Evolutionary conservation across 2,797 vertebrate genomes (phyloP).

Genomic region (Sebastes iracundus): DNA sequence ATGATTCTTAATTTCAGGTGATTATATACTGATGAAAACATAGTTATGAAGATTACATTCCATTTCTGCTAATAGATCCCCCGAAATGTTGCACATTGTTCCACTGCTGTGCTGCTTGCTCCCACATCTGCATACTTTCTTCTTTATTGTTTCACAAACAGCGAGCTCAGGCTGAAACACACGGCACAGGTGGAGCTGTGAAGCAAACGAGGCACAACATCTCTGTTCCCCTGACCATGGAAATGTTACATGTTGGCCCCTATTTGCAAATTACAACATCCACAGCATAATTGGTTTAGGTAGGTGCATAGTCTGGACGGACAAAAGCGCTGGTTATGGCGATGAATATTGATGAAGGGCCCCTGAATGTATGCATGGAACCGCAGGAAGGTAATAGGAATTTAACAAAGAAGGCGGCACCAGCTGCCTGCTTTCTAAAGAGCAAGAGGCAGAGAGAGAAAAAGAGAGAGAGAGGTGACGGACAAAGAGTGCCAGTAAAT

Average conservation of each 20-base stretch:
- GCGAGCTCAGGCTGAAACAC: not conserved
- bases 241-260: not conserved
- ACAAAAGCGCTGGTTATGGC: not conserved
- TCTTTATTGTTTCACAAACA: not conserved
- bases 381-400: slow-evolving; percentile 7
- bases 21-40: too few species aligned
- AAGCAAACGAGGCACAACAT: not conserved
- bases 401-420: slow-evolving; percentile 13
- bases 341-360: slow-evolving; percentile 21
- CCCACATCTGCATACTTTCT: not conserved
- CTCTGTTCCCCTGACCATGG: not conserved
- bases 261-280: slow-evolving; percentile 5
- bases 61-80: too few species aligned
- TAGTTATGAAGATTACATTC: too few species aligned
- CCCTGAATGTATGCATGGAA: not conserved
- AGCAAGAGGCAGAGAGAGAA: not conserved
- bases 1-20: too few species aligned
- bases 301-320: not conserved
- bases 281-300: not conserved
- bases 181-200: too few species aligned
- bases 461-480: not conserved
- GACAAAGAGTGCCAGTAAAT: not conserved
- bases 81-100: too few species aligned
- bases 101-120: not conserved
- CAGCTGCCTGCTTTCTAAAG: slow-evolving; percentile 8